Percentiles rank a stretch among this genome's conserved stretches.
phyloP scores from a whole-genome alignment of 2,888 invertebrate species.

The Drosophila emarginata region DNA sequence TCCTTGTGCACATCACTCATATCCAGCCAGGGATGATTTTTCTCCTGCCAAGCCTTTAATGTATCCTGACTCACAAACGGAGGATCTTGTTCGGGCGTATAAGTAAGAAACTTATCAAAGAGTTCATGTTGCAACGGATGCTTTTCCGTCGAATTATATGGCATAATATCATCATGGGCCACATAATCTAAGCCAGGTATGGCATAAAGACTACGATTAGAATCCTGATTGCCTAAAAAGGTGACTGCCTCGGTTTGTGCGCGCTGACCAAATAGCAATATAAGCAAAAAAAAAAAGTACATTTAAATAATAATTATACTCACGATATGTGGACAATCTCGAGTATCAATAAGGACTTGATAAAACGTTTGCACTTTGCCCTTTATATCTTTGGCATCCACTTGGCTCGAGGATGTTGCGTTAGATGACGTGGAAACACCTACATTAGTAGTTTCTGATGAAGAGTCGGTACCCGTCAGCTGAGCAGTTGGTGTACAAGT shows the following conservation, averaged over 20 bases:
- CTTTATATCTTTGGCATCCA: conserved; percentile 90
- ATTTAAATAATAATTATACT: conserved; percentile 27
- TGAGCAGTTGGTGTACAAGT: conserved; percentile 22
- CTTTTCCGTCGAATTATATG: conserved; percentile 92
- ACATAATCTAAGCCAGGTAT: conserved; percentile 99
- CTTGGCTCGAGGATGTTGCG: conserved; percentile 22
- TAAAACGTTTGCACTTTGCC: conserved; percentile 97
- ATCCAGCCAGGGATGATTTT: conserved; percentile 98
- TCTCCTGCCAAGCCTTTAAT: conserved; percentile 96
- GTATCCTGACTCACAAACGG: conserved; percentile 95
- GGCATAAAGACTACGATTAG: conserved; percentile 96
- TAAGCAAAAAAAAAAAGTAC: background rate
- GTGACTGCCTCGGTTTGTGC: conserved; percentile 99
- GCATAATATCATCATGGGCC: conserved; percentile 98
- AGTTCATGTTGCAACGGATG: conserved; percentile 97
- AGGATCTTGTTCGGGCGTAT: conserved; percentile 91
- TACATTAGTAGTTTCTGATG: conserved; percentile 37
- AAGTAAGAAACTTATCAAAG: conserved; percentile 96
- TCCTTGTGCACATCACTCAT: conserved; percentile 98
- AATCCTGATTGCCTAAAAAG: conserved; percentile 97
- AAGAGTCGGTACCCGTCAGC: conserved; percentile 11
- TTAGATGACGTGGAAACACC: conserved; percentile 24
- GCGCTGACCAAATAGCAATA: conserved; percentile 84
- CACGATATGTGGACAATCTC: conserved; percentile 96
- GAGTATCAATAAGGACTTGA: conserved; percentile 97